Percentiles rank a stretch among this genome's conserved stretches.
phyloP scores from a whole-genome alignment of 2,888 invertebrate genomes.

The Eilema depressum region DNA sequence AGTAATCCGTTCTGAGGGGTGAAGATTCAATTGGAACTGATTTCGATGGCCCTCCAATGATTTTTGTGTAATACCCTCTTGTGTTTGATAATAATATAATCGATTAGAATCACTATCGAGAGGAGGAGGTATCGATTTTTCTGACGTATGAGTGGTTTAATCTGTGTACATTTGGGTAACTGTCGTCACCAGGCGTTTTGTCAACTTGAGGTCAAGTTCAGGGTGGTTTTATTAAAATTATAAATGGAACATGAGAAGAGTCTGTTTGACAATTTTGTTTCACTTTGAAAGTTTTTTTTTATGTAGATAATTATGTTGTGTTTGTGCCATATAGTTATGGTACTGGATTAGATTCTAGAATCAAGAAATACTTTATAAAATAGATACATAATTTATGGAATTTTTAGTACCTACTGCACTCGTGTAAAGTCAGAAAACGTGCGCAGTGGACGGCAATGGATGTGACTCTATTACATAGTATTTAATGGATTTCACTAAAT shows the following conservation, averaged over 20 bases:
- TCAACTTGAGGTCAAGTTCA: slow-evolving; percentile 18
- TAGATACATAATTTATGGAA: too few species aligned
- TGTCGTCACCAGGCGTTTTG: slow-evolving; percentile 21
- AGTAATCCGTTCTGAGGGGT: slow-evolving; percentile 69
- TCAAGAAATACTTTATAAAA: too few species aligned
- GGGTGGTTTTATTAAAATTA: not conserved
- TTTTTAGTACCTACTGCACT: too few species aligned
- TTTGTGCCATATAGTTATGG: too few species aligned
- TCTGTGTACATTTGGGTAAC: slow-evolving; percentile 19
- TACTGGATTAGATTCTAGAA: too few species aligned
- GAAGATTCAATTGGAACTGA: slow-evolving; percentile 73
- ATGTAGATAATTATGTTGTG: too few species aligned
- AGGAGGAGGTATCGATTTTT: slow-evolving; percentile 44
- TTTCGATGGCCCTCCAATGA: slow-evolving; percentile 66
- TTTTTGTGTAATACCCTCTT: slow-evolving; percentile 59
- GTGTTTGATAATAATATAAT: slow-evolving; percentile 53
- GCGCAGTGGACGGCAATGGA: too few species aligned
- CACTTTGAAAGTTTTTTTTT: not conserved
- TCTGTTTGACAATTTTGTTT: not conserved
- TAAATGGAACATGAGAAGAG: not conserved
- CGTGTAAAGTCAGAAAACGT: too few species aligned
- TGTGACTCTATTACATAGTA: too few species aligned
- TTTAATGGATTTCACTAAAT: too few species aligned
- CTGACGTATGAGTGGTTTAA: slow-evolving; percentile 26
- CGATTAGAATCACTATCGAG: slow-evolving; percentile 50